Percentiles rank a stretch among this genome's conserved stretches.
Evolutionary conservation across 92 coral and sea anemone genomes (phyloP).

Genomic region (Porites divaricata): DNA sequence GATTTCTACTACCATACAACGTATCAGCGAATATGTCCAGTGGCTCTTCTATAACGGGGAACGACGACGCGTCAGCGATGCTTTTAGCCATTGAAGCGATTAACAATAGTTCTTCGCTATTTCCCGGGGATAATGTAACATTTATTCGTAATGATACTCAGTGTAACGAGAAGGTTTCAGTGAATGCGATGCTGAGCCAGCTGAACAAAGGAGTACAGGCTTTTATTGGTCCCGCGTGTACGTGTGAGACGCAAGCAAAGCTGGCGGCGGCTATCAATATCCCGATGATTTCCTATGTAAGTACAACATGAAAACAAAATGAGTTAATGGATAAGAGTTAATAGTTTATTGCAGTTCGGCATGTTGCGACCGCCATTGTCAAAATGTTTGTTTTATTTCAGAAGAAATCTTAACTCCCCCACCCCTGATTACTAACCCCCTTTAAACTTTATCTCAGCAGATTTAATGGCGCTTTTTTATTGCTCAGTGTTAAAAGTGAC

Average conservation of each 20-base stretch:
- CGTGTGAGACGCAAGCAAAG: slow-evolving; percentile 76
- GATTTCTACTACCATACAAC: slow-evolving; percentile 36
- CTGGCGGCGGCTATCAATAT: slow-evolving; percentile 77
- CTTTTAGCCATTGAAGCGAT: slow-evolving; percentile 63
- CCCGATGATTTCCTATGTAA: slow-evolving; percentile 94
- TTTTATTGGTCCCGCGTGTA: slow-evolving; percentile 89
- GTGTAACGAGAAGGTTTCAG: slow-evolving; percentile 52
- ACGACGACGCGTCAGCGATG: slow-evolving; percentile 67
- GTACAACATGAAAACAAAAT: slow-evolving; percentile 45
- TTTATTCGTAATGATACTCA: slow-evolving; percentile 62
- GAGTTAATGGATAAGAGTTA: neutral
- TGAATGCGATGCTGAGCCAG: slow-evolving; percentile 48
- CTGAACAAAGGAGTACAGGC: slow-evolving; percentile 60
- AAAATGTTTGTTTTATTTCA: neutral
- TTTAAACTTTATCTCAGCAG: neutral
- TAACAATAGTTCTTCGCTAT: slow-evolving; percentile 44
- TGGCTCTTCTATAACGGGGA: slow-evolving; percentile 11
- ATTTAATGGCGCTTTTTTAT: neutral
- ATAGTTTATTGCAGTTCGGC: neutral
- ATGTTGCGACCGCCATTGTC: neutral
- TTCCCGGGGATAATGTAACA: slow-evolving; percentile 52
- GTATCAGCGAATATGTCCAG: slow-evolving; percentile 4
- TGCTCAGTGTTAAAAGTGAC: neutral
- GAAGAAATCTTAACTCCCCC: neutral
- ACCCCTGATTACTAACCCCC: too few species aligned